phyloP scores from a whole-genome alignment of 2,888 invertebrate species.

The Unio delphinus region DNA sequence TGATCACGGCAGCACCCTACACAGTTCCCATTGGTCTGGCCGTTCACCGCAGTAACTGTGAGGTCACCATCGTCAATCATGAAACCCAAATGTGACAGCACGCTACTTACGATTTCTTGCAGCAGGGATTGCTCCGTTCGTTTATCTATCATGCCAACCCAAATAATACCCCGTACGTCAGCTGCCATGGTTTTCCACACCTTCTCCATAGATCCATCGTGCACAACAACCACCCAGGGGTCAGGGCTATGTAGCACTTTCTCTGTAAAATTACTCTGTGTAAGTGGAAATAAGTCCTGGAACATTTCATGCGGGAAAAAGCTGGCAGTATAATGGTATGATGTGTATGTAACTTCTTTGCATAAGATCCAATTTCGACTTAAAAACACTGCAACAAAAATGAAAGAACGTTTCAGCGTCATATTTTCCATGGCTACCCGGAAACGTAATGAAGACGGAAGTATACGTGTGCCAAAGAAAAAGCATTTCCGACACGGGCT shows the following conservation, averaged over 20 bases:
- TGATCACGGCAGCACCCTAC: too few species aligned
- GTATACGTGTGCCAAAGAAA: too few species aligned
- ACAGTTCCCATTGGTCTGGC: too few species aligned
- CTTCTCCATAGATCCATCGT: constrained; percentile 38
- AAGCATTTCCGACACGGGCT: too few species aligned
- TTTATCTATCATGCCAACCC: constrained; percentile 49
- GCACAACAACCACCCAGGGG: constrained; percentile 54
- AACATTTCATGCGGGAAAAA: constrained; percentile 40
- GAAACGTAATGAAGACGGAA: too few species aligned
- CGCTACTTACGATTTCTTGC: constrained; percentile 38
- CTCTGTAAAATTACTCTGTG: constrained; percentile 41
- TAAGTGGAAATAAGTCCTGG: constrained; percentile 49
- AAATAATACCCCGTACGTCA: constrained; percentile 44
- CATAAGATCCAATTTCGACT: too few species aligned
- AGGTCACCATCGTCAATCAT: too few species aligned
- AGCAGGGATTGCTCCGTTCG: constrained; percentile 31
- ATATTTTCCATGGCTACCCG: too few species aligned
- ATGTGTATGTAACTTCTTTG: too few species aligned
- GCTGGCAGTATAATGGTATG: constrained; percentile 15
- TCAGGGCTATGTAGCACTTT: constrained; percentile 41
- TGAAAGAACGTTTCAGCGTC: too few species aligned
- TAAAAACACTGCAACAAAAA: too few species aligned
- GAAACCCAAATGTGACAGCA: background rate
- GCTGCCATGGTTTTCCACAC: constrained; percentile 55
- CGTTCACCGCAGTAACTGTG: too few species aligned